A percentile compares a stretch with the other conserved stretches of the same genome.
These are phyloP conservation scores for Callopanchax toddi DNA, from an alignment of 2,113 vertebrate species.

Conservation along the genomic window DNA sequence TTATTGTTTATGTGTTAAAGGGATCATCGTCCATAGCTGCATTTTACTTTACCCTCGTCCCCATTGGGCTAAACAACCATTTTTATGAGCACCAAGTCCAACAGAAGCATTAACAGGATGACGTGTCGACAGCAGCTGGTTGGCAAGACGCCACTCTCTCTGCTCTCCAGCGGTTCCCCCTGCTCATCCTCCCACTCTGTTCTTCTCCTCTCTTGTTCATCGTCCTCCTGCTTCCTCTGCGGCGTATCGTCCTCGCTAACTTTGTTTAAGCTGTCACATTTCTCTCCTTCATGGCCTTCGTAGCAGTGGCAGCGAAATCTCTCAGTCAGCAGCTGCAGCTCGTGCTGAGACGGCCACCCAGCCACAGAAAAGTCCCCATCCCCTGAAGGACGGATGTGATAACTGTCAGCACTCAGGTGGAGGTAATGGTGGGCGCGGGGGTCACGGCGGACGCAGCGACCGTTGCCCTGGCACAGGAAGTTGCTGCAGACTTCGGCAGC, in stretches of 20 bases:
- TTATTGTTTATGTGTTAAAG: background rate
- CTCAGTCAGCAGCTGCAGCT: conserved; percentile 68
- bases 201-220: conserved; percentile 47
- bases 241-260: conserved; percentile 55
- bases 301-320: conserved; percentile 85
- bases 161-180: conserved; percentile 1
- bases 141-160: conserved; percentile 38
- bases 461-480: conserved; percentile 78
- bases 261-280: conserved; percentile 71
- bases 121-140: conserved; percentile 5
- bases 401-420: conserved; percentile 78
- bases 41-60: background rate
- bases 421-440: conserved; percentile 73
- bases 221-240: conserved; percentile 21
- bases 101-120: conserved; percentile 49
- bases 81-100: conserved; percentile 47
- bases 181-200: conserved; percentile 60
- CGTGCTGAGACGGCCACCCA: conserved; percentile 69
- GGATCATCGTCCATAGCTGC: background rate
- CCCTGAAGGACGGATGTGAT: conserved; percentile 55
- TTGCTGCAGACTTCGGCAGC: conserved; percentile 80
- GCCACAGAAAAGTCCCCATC: conserved; percentile 71
- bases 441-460: conserved; percentile 70
- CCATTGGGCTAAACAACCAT: conserved; percentile 9
- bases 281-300: conserved; percentile 75